Evolutionary conservation across 1,140 invertebrate genomes (phyloP).

Genomic region (Centruroides sculpturatus): DNA sequence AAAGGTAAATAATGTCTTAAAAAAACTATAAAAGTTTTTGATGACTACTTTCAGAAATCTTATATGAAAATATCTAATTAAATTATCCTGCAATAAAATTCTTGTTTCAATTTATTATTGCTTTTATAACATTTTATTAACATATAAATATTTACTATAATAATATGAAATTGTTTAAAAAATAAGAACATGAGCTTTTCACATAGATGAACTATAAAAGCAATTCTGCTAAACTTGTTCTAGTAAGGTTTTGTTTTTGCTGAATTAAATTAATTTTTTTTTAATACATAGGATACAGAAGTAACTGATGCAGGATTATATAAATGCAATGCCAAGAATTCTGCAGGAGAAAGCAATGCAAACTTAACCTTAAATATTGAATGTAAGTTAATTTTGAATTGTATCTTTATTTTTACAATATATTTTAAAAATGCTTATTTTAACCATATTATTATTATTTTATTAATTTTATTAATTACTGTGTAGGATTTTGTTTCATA

Average conservation of each 20-base stretch:
- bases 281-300: slow-evolving; percentile 53
- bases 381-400: slow-evolving; percentile 47
- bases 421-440: too few species aligned
- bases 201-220: background rate
- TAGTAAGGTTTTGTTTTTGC: background rate
- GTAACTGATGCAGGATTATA: slow-evolving; percentile 94
- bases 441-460: too few species aligned
- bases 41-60: too few species aligned
- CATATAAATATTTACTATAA: slow-evolving; percentile 21
- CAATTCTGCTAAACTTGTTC: background rate
- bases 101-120: too few species aligned
- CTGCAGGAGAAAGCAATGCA: slow-evolving; percentile 86
- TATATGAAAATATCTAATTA: too few species aligned
- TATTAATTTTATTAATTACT: too few species aligned
- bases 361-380: slow-evolving; percentile 95
- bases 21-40: too few species aligned
- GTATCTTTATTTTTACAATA: too few species aligned
- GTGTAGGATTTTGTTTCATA: too few species aligned
- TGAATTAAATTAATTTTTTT: background rate
- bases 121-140: too few species aligned
- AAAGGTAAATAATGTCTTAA: too few species aligned
- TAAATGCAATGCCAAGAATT: slow-evolving; percentile 95
- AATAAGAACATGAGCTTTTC: background rate
- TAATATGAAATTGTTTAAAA: background rate
- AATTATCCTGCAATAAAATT: too few species aligned